Base-by-base conservation (phyloP, 2,113 vertebrate species). In the Potamarius usumacintae region DNA sequence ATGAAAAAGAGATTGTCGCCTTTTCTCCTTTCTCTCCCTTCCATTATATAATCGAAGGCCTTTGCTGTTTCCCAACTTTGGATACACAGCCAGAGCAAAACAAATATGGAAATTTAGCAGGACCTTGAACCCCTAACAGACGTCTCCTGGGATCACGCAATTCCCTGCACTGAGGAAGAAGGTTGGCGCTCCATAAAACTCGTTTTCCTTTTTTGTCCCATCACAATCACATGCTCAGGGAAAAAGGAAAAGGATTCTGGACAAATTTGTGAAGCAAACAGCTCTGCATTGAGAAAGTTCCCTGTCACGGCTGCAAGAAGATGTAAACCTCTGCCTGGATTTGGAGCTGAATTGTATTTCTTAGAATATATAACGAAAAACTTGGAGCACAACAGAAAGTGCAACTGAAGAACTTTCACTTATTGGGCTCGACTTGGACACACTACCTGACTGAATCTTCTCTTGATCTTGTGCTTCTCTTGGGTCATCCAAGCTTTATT, bases 61-160 rank as follows among this genome's bases (percentile, higher is more conserved):
- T 69, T 88, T 65, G 2, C 72, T 50, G 67, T 57, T 12, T 9
- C 82, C 74, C 65, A 81, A 62, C 34, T 65, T 72, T 86, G 91
- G 92, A 91, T 86, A 89, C 86, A 83, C 85, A 87, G 57, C 55
- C 74, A 52, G 79, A 85, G 86, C 63, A 88, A 87, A 85, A 84
- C 81, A 88, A 86, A 88, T 81, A 88, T 89, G 83, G 90, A 90
- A 88, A 92, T 88, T 88, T 88, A 90, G 87, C 74, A 48, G 90
- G 87, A 90, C 85, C 82, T 90, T 62, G n/a, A 87, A 87, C 88
- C 88, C 88, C 88, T 60, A 83, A 91, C 83, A 69, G 52, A 1
- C 87, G 10, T 87, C 90, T 91, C 91, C 90, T 42, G 86, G 91
- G 92, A 93, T 89, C 85, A 87, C 85, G 1, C 8, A 65, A 62